A percentile compares a stretch with the other conserved stretches of the same genome.
Conservation (phyloP, 2,888 invertebrate species). For the Zele albiditarsus region DNA sequence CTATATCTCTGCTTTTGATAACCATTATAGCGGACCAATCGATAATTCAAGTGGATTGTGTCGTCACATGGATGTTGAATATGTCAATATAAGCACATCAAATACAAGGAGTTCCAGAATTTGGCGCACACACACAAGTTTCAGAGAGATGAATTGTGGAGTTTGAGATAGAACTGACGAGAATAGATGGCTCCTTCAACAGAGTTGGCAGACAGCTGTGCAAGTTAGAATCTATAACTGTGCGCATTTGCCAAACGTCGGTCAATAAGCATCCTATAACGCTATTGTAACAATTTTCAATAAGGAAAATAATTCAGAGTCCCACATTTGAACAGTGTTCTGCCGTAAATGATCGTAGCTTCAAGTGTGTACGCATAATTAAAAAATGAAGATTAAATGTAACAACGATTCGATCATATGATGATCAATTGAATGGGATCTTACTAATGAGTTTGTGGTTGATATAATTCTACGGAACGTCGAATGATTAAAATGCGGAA, state of each 20-base stretch:
- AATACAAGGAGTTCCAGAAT: conserved; percentile 3
- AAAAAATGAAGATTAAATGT: background rate
- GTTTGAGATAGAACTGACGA: background rate
- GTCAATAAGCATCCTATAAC: background rate
- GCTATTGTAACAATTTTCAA: background rate
- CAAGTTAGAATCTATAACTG: background rate
- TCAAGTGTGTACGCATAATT: background rate
- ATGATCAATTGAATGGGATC: background rate
- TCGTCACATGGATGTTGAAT: background rate
- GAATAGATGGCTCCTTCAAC: background rate
- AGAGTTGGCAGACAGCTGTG: background rate
- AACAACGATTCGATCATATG: background rate
- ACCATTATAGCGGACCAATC: background rate
- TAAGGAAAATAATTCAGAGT: background rate
- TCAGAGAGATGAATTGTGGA: conserved; percentile 2
- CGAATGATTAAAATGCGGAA: background rate
- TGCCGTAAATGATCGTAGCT: background rate
- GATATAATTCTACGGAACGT: background rate
- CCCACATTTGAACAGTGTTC: background rate
- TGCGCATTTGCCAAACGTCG: conserved; percentile 1
- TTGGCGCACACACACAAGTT: background rate
- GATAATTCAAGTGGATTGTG: background rate
- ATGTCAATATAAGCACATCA: background rate
- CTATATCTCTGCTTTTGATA: too few species aligned
- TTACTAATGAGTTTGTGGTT: background rate